phyloP scores from a whole-genome alignment of 2,797 vertebrate species.

The Betta splendens region DNA sequence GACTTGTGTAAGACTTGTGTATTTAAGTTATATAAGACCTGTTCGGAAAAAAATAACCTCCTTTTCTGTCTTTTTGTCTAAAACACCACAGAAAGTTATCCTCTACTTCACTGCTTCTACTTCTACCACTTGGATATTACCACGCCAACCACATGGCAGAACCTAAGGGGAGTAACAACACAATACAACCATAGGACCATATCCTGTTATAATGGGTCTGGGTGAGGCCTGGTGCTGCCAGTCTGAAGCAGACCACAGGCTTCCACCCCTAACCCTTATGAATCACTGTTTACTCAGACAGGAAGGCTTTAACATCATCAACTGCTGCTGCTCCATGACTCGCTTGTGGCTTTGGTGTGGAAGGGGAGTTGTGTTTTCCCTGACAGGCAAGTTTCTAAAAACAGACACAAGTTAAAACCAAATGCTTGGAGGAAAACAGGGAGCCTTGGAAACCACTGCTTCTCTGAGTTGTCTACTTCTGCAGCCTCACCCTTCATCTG shows the following conservation, averaged over 20 bases:
- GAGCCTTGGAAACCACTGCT: conserved; percentile 83
- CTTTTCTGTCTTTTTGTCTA: conserved; percentile 49
- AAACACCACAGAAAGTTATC: conserved; percentile 66
- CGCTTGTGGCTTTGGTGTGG: conserved; percentile 69
- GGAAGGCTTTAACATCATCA: conserved; percentile 73
- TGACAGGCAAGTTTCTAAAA: conserved; percentile 80
- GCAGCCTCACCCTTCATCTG: conserved; percentile 35
- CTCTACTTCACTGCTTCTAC: conserved; percentile 45
- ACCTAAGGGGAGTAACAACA: conserved; percentile 63
- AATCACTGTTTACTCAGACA: conserved; percentile 83
- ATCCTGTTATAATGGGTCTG: conserved; percentile 78
- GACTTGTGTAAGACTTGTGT: conserved; percentile 54
- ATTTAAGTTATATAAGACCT: conserved; percentile 69
- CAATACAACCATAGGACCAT: conserved; percentile 57
- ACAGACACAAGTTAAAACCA: conserved; percentile 73
- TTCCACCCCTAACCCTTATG: conserved; percentile 74
- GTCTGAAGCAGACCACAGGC: conserved; percentile 69
- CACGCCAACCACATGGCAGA: conserved; percentile 57
- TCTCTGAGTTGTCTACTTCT: conserved; percentile 56
- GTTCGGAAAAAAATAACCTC: conserved; percentile 53
- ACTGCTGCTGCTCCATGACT: conserved; percentile 70
- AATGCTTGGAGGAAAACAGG: conserved; percentile 53
- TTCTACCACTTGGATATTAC: conserved; percentile 47
- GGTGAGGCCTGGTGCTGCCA: conserved; percentile 63
- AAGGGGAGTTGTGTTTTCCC: conserved; percentile 68